A percentile compares a stretch with the other conserved stretches of the same genome.
Evolutionary conservation across 2,113 vertebrate species (phyloP).

Genomic region (Notiomystis cincta): DNA sequence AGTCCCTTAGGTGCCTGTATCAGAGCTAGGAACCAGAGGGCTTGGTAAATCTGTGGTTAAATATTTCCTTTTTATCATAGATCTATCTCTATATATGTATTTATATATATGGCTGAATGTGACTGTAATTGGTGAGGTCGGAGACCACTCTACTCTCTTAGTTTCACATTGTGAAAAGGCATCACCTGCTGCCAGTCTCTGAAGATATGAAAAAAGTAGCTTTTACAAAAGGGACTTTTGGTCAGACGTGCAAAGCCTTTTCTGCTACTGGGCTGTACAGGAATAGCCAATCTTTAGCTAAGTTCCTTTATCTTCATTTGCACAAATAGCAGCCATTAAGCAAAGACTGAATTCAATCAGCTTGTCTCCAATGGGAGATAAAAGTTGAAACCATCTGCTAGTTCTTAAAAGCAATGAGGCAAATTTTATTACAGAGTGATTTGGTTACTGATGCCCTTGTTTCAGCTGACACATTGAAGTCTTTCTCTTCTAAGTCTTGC

Average conservation of each 20-base stretch:
- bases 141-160: background rate
- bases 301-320: slow-evolving; percentile 62
- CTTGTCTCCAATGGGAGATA: slow-evolving; percentile 59
- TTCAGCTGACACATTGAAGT: background rate
- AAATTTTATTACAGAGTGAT: slow-evolving; percentile 60
- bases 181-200: background rate
- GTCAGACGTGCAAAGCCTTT: background rate
- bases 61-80: background rate
- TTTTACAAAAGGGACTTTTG: background rate
- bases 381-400: slow-evolving; percentile 66
- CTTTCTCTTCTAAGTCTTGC: background rate
- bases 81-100: background rate
- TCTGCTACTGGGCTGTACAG: background rate
- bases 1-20: background rate
- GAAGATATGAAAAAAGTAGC: background rate
- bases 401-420: slow-evolving; percentile 64
- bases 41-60: background rate
- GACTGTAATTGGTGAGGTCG: background rate
- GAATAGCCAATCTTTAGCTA: background rate
- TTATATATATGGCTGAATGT: background rate
- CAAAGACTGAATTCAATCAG: slow-evolving; percentile 56
- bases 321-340: slow-evolving; percentile 51
- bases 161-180: background rate
- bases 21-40: background rate
- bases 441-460: slow-evolving; percentile 50